Conservation (phyloP, 2,113 vertebrate genomes). For the Hymenochirus boettgeri region DNA sequence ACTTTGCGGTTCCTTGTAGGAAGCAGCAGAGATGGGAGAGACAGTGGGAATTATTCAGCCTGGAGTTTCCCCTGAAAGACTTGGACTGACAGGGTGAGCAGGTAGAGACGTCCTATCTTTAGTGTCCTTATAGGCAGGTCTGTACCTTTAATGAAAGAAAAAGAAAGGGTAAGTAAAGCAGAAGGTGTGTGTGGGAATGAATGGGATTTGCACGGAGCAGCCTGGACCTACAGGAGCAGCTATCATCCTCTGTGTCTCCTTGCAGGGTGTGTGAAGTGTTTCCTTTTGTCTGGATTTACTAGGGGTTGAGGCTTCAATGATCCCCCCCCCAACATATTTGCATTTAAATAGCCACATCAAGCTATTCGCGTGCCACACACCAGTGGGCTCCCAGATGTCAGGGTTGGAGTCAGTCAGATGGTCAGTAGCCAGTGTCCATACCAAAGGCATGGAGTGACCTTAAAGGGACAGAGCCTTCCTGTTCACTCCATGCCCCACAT, state of each 20-base stretch:
- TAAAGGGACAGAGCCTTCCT: slow-evolving; percentile 57
- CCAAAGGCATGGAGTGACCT: slow-evolving; percentile 66
- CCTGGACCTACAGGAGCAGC: slow-evolving; percentile 64
- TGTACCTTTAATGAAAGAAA: too few relatives aligned
- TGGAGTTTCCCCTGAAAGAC: too few relatives aligned
- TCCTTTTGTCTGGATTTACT: slow-evolving; percentile 89
- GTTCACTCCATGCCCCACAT: not conserved
- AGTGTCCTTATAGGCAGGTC: too few relatives aligned
- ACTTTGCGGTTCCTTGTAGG: too few relatives aligned
- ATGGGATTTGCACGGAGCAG: slow-evolving; percentile 68
- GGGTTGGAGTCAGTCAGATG: slow-evolving; percentile 86
- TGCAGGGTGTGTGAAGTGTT: slow-evolving; percentile 75
- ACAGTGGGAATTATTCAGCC: too few relatives aligned
- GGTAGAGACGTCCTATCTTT: too few relatives aligned
- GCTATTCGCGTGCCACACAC: slow-evolving; percentile 90
- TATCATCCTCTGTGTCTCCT: slow-evolving; percentile 62
- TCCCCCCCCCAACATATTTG: slow-evolving; percentile 85
- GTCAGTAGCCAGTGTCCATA: slow-evolving; percentile 87
- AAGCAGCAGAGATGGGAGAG: too few relatives aligned
- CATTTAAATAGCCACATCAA: slow-evolving; percentile 97
- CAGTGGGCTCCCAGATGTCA: slow-evolving; percentile 94
- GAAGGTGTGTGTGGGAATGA: slow-evolving; percentile 62
- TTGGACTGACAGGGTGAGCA: too few relatives aligned
- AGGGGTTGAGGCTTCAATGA: slow-evolving; percentile 85
- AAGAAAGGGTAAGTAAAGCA: slow-evolving; percentile 58